Conservation (phyloP, 2,113 vertebrate genomes). For the Telmatochromis sp. region DNA sequence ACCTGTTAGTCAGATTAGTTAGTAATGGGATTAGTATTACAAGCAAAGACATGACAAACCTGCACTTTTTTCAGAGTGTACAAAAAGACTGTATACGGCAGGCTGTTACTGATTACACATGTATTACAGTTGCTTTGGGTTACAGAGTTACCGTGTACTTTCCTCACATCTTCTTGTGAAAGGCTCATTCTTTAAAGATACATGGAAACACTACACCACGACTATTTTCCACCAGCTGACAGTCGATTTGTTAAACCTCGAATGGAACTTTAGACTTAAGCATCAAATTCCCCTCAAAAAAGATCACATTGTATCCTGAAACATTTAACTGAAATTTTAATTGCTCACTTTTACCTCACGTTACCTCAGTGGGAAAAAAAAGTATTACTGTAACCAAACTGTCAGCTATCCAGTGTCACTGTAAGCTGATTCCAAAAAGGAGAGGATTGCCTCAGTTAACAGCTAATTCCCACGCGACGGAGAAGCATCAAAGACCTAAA, state of each 20-base stretch:
- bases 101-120: background rate
- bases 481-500: constrained; percentile 28
- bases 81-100: background rate
- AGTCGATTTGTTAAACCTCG: rapidly evolving
- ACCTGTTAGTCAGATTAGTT: constrained; percentile 49
- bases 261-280: background rate
- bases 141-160: background rate
- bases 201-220: background rate
- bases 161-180: background rate
- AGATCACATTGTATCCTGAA: background rate
- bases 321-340: background rate
- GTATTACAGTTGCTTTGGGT: background rate
- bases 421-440: constrained; percentile 10
- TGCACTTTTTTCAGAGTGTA: background rate
- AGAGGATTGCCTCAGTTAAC: background rate
- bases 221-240: background rate
- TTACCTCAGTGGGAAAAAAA: background rate
- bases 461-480: constrained; percentile 9
- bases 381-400: background rate
- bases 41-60: constrained; percentile 30
- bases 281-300: background rate
- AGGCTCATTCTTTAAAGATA: background rate
- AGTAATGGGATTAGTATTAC: constrained; percentile 30
- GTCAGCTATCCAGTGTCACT: constrained; percentile 2
- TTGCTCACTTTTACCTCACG: background rate